Percentiles rank a stretch among this genome's conserved stretches.
Conservation (phyloP, 1,140 invertebrate genomes). For the Scaptomyza pallida region DNA sequence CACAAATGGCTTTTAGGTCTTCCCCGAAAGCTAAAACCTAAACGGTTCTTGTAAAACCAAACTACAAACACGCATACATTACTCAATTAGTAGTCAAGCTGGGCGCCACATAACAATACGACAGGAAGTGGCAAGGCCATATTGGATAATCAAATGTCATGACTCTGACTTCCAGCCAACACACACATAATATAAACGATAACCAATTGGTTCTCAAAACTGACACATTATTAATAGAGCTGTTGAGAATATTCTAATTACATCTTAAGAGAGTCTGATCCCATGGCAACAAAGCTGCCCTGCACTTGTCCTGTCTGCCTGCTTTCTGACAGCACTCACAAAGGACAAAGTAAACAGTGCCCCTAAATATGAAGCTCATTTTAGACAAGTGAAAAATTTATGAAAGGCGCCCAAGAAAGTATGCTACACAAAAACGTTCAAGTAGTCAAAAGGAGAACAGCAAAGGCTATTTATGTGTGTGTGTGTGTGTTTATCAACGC, state of each 20-base stretch:
- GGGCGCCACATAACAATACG: conserved; percentile 45
- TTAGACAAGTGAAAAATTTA: conserved; percentile 35
- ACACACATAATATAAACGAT: conserved; percentile 41
- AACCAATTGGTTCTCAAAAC: conserved; percentile 22
- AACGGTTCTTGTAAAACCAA: conserved; percentile 45
- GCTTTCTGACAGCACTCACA: neutral
- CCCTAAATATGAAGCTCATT: conserved; percentile 38
- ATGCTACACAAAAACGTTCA: conserved; percentile 4
- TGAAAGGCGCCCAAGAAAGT: conserved; percentile 22
- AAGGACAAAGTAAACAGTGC: conserved; percentile 22
- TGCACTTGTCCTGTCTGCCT: conserved; percentile 3
- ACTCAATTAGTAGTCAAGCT: conserved; percentile 76
- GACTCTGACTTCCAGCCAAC: conserved; percentile 7
- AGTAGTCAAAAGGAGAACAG: neutral
- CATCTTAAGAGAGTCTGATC: conserved; percentile 3
- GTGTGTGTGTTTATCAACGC: neutral
- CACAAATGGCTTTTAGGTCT: conserved; percentile 56
- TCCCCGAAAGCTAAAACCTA: conserved; percentile 7
- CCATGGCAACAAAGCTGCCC: neutral
- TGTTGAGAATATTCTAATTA: conserved; percentile 58
- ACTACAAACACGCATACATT: conserved; percentile 78
- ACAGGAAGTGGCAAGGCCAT: conserved; percentile 57
- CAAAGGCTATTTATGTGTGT: conserved; percentile 11
- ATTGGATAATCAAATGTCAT: conserved; percentile 74
- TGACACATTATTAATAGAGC: conserved; percentile 48